Percentiles rank a stretch among this genome's conserved stretches.
Conservation (phyloP, 2,888 invertebrate species). For the Drosophila antonietae region DNA sequence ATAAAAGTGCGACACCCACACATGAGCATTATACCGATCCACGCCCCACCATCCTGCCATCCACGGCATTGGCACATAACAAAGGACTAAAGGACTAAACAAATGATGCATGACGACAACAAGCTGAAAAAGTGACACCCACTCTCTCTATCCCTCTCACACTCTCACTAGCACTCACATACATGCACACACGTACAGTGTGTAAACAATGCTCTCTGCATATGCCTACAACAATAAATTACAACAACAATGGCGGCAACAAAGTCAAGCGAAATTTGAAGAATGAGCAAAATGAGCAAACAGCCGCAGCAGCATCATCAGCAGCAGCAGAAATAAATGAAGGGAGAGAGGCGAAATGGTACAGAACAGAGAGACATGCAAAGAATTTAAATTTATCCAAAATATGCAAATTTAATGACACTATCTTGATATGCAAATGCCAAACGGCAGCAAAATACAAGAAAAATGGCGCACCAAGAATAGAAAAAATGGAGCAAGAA, state of each 20-base stretch:
- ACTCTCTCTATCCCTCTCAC: conserved; percentile 13
- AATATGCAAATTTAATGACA: conserved; percentile 77
- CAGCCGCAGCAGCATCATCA: conserved; percentile 13
- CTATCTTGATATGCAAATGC: conserved; percentile 74
- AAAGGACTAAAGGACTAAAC: conserved; percentile 73
- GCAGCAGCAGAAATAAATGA: background rate
- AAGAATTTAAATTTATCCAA: conserved; percentile 75
- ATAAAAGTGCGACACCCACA: conserved; percentile 64
- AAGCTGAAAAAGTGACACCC: conserved; percentile 27
- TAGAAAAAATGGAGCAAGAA: conserved; percentile 48
- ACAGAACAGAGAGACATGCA: conserved; percentile 55
- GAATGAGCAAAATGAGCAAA: conserved; percentile 56
- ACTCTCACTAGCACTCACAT: conserved; percentile 7
- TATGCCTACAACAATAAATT: conserved; percentile 54
- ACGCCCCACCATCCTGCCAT: background rate
- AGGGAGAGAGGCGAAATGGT: conserved; percentile 20
- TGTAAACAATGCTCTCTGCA: conserved; percentile 53
- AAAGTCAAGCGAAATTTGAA: conserved; percentile 55
- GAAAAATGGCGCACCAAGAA: conserved; percentile 43
- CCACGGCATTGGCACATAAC: conserved; percentile 61
- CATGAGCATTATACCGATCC: conserved; percentile 29
- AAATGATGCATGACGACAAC: conserved; percentile 75
- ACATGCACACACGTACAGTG: conserved; percentile 29
- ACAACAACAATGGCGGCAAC: conserved; percentile 47
- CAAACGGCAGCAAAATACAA: conserved; percentile 44